phyloP scores from a whole-genome alignment of 2,113 vertebrate species.

The Pelmatolapia mariae region DNA sequence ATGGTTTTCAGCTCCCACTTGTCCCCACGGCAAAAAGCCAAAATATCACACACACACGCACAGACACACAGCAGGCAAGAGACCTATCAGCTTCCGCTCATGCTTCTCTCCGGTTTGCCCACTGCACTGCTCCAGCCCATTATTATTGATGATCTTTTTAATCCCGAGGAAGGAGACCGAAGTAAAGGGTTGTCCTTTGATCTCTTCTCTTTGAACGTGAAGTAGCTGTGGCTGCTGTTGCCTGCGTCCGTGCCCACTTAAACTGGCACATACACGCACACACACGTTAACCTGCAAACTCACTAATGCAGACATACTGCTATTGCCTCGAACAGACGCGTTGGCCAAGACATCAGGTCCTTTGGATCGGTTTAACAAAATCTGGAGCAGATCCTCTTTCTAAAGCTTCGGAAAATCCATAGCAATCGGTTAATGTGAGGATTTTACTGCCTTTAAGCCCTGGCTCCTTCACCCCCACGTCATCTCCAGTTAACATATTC shows the following conservation, averaged over 20 bases:
- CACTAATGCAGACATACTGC: not conserved
- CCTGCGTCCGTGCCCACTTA: not conserved
- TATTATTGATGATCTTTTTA: constrained; percentile 63
- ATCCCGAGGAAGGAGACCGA: constrained; percentile 35
- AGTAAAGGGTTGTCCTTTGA: constrained; percentile 50
- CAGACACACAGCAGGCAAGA: not conserved
- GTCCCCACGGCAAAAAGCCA: constrained; percentile 2
- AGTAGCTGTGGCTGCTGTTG: constrained; percentile 22
- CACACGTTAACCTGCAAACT: not conserved
- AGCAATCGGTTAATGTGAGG: constrained; percentile 49
- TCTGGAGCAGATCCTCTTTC: constrained; percentile 40
- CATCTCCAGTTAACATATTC: constrained; percentile 45
- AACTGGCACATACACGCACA: not conserved
- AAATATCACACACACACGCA: not conserved
- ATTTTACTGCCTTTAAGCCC: constrained; percentile 35
- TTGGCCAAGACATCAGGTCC: constrained; percentile 21
- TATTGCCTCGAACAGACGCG: not conserved
- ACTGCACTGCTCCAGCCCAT: constrained; percentile 29
- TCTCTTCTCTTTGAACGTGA: constrained; percentile 56
- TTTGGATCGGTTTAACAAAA: constrained; percentile 50
- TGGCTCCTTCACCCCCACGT: not conserved
- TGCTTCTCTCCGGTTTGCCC: constrained; percentile 15
- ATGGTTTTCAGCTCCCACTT: constrained; percentile 26
- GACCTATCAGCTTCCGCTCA: constrained; percentile 12
- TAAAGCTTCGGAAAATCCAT: constrained; percentile 48